Evolutionary conservation across 2,113 vertebrate species (phyloP), one percentile per base, ranked within the genome.

Genomic region (Epinephelus lanceolatus): DNA sequence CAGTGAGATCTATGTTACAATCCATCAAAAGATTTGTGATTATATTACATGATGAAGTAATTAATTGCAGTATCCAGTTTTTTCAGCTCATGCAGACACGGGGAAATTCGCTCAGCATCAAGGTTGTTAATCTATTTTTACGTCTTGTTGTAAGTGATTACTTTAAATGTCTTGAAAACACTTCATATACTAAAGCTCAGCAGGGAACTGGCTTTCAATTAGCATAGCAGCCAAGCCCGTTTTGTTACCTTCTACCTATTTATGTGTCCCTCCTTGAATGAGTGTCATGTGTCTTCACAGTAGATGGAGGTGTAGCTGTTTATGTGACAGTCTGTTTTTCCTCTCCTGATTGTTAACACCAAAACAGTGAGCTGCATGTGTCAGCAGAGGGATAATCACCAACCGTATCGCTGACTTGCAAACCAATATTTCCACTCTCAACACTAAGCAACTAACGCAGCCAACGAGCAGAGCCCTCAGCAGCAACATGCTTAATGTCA

Each of bases 381-480:
- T 90, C 91, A 87, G 86, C 89, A 86, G 67, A 18, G 21, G 40
- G 21, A 27, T 13, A 25, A 37, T 81, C 77, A 68, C 68, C 59
- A 47, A 6, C 8, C 23, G 0, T 72, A 66, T 68, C 40, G 27
- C 61, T 83, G 83, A 90, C 86, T 87, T 76, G 49, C 66, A 56
- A 81, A 49, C 73, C 75, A 70, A 82, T 88, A 80, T 90, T 93
- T 90, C 87, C 67, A 86, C 68, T 89, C 63, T 76, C 78, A 84
- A 88, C 86, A 77, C 66, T 12, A 42, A 19, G 55, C 19, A 75
- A 80, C 75, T 90, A 76, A 78, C 40, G 71, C 37, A 37, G 30
- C 42, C 57, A 19, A 76, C 66, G 42, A 87, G 55, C 80, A 53
- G 45, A 59, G 76, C 47, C 76, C 67, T 42, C 66, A 73, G 11